Conservation (phyloP, 1,140 invertebrate species). For the Metaphire vulgaris region DNA sequence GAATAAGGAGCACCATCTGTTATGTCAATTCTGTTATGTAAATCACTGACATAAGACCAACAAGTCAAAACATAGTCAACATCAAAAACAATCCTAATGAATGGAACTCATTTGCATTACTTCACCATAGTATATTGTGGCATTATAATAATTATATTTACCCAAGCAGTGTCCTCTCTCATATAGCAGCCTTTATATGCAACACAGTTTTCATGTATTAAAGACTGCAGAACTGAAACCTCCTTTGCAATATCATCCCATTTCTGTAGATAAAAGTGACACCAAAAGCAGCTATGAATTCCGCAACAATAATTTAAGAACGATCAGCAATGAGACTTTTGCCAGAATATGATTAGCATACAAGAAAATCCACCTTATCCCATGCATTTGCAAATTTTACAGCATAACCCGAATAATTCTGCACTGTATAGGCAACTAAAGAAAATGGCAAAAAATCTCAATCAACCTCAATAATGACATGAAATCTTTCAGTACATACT, state of each 20-base stretch:
- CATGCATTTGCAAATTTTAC: too few relatives aligned
- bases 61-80: background rate
- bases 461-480: too few relatives aligned
- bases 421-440: too few relatives aligned
- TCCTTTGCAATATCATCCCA: slow-evolving; percentile 99
- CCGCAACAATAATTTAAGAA: too few relatives aligned
- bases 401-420: background rate
- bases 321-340: too few relatives aligned
- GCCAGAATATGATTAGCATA: too few relatives aligned
- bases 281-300: too few relatives aligned
- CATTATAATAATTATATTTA: slow-evolving; percentile 47
- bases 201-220: slow-evolving; percentile 94
- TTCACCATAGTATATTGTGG: background rate
- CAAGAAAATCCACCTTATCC: too few relatives aligned
- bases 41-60: background rate
- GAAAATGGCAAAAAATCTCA: too few relatives aligned
- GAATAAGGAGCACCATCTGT: too few relatives aligned
- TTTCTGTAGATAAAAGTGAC: slow-evolving; percentile 61
- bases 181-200: slow-evolving; percentile 98
- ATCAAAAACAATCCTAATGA: background rate
- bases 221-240: slow-evolving; percentile 87
- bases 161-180: slow-evolving; percentile 95
- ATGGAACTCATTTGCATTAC: background rate
- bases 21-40: too few relatives aligned
- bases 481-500: too few relatives aligned